Base-by-base conservation (phyloP, 2,113 vertebrate species). In the Oriolus oriolus region DNA sequence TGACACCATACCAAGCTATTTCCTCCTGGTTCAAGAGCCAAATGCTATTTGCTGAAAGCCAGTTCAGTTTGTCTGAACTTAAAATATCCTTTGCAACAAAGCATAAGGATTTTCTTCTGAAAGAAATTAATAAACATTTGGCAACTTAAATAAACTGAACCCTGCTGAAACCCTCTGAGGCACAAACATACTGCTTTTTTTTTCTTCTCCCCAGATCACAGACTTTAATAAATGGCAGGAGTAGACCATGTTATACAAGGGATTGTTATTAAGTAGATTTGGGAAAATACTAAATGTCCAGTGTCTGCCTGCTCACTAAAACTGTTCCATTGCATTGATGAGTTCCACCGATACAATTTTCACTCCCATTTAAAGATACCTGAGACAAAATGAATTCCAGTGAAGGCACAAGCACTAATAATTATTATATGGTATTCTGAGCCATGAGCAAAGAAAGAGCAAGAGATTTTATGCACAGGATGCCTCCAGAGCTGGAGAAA, bases 71-170 rank as follows among this genome's bases (percentile, higher is more conserved):
- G 76, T 92, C 91, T 96, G 84, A 95, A 84, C 73, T 95, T 86
- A 96, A 97, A 86, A 94, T 71, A 92, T 37, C 66, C 90, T 94
- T 95, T 89, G 68, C 61, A 93, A 83, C 17, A 85, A 89, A 80
- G 63, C 23, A 41, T 64, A 89, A 56, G 50, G 53, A 77, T 84
- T 91, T 94, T 77, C 87, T 94, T 95, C 85, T 91, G 88, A 84
- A 74, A 85, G 84, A 96, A 97, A 95, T 95, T 84, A 89, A 95
- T 86, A 96, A 97, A 95, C 81, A 96, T 94, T 93, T 96, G 93
- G 96, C 95, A 95, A 92, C 89, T 84, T 87, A 96, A 98, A 96
- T 74, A 97, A 97, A 87, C 87, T 52, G 77, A 96, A 77, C 30
- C n/a, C 76, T 77, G 89, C 61, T 31, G 15, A 87, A 96, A 94